Base-by-base conservation (phyloP, 1,140 invertebrate species). In the Phocides pigmalion region DNA sequence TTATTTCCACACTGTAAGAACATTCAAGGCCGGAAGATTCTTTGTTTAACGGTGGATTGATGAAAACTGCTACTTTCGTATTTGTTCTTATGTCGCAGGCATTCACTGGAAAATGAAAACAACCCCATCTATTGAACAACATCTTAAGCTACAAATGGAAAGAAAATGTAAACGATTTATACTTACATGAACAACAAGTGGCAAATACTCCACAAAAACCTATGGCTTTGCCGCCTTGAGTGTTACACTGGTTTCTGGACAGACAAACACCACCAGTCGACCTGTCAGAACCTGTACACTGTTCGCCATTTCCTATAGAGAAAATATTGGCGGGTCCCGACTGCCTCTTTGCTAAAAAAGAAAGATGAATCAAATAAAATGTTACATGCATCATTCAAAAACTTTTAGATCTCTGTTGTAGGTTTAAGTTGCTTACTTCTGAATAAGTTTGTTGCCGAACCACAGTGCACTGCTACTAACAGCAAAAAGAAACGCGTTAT, bases 1-100 rank as follows among this genome's bases (percentile, higher is more conserved):
- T 87, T 39, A 92, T 90, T 41, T 91, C 91, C 4, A 92, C 81
- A 49, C 89, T 92, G 78, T 92, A 92, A 0, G 90, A 92, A 56
- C 91, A 92, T 44, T 92, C 91, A 17, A 91, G 64, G 3, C 91
- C 91, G 0, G 86, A 89, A 1, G 82, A 87, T 68, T 86, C 86
- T 6, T 69, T 75, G 61, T 75, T 82, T 2, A 91, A 72, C 0
- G 90, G 84, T 0, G 91, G 91, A 63, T 92, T 92, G 64, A 90
- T 89, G 76, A 92, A 92, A 0, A 90, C 80, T 0, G 86, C 90
- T 14, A 87, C 88, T 63, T 91, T 92, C 0, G 90, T 89, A 54
- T 89, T 89, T 0, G 90, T 92, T n/a, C 87, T 63, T 4, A 91
- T 76, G 44, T 92, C 87, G 35, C 90, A 92, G 0, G 91, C 88